phyloP scores from a whole-genome alignment of 2,797 vertebrate species.

The Mormyrops boulengeri region DNA sequence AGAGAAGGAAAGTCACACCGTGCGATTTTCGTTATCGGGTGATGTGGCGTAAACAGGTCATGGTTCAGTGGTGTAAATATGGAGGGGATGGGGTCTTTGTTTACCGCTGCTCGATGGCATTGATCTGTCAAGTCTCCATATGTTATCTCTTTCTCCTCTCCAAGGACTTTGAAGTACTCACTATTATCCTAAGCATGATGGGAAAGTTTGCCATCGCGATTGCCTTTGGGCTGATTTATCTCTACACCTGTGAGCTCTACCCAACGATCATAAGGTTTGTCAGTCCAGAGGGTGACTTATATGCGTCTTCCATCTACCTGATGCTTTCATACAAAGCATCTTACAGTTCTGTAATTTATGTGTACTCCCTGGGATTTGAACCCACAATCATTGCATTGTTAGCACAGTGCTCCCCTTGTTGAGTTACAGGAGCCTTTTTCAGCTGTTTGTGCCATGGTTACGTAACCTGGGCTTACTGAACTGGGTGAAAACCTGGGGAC shows the following conservation, averaged over 20 bases:
- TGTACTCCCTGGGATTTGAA: not conserved
- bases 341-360: not conserved
- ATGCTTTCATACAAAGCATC: not conserved
- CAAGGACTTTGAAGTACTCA: slow-evolving; percentile 58
- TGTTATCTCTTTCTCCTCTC: not conserved
- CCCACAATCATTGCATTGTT: not conserved
- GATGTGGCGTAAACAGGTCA: not conserved
- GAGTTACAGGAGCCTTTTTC: not conserved
- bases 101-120: not conserved
- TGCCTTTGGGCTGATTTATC: slow-evolving; percentile 82
- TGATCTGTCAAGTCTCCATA: not conserved
- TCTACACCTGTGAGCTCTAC: slow-evolving; percentile 90
- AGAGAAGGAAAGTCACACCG: not conserved
- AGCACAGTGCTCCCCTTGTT: not conserved
- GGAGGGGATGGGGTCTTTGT: not conserved
- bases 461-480: not conserved
- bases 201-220: slow-evolving; percentile 84
- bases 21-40: not conserved
- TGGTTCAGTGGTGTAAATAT: not conserved
- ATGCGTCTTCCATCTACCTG: not conserved
- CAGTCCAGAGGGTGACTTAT: not conserved
- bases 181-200: slow-evolving; percentile 66
- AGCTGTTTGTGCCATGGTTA: not conserved
- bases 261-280: slow-evolving; percentile 82
- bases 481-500: not conserved